Evolutionary conservation across 2,797 vertebrate species (phyloP).

Genomic region (Melanotaenia nigrans): DNA sequence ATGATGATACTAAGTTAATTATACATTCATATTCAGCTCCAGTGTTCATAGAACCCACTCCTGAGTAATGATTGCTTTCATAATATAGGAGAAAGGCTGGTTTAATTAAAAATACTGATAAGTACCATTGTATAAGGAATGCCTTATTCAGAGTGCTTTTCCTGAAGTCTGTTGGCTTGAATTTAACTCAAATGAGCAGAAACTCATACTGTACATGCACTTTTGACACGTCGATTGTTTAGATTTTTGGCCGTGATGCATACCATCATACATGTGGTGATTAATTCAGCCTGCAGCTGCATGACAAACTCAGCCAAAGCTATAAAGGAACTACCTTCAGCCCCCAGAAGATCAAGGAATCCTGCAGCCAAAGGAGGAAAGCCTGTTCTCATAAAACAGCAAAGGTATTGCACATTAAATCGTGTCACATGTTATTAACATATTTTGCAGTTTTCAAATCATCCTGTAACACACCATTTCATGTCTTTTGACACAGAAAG

Average conservation of each 20-base stretch:
- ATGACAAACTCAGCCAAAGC: neutral
- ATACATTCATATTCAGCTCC: neutral
- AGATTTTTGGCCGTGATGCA: neutral
- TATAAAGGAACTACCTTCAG: neutral
- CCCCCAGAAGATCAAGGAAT: neutral
- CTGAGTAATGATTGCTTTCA: neutral
- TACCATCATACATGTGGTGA: neutral
- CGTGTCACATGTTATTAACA: too few species aligned
- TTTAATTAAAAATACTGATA: conserved; percentile 6
- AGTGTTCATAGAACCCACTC: too few species aligned
- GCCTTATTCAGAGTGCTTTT: neutral
- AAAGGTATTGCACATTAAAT: too few species aligned
- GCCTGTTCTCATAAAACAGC: too few species aligned
- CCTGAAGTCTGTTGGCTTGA: neutral
- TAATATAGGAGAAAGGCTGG: neutral
- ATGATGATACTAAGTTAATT: conserved; percentile 1
- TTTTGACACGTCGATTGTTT: neutral
- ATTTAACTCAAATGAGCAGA: neutral
- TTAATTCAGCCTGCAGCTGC: neutral
- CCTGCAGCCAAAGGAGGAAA: neutral
- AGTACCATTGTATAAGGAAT: neutral
- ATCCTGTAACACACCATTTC: neutral
- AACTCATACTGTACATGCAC: neutral
- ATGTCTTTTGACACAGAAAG: neutral
- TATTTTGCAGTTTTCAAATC: too few species aligned